These are phyloP conservation scores for Synergus laeviventris DNA, from an alignment of 2,888 invertebrate genomes.

Conservation along the genomic window DNA sequence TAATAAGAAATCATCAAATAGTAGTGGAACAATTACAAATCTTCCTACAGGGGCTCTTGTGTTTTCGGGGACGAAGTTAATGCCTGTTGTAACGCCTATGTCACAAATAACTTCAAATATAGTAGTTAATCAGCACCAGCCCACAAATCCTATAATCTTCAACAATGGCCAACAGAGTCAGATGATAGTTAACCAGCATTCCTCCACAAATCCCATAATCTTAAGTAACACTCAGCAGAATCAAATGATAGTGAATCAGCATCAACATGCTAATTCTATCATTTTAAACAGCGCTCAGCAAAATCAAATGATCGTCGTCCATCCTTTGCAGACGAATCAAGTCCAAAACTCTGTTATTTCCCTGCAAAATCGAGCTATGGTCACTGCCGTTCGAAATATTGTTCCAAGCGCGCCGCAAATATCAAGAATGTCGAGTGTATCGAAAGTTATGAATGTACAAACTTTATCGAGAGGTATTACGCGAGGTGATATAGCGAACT, in stretches of 20 bases:
- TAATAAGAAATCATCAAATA: conserved; percentile 51
- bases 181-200: conserved; percentile 72
- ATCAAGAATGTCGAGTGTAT: conserved; percentile 54
- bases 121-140: conserved; percentile 69
- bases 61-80: conserved; percentile 70
- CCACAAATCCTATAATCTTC: conserved; percentile 68
- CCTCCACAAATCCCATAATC: conserved; percentile 66
- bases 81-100: conserved; percentile 72
- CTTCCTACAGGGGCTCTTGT: conserved; percentile 70
- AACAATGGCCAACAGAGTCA: conserved; percentile 67
- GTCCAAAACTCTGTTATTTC: conserved; percentile 68
- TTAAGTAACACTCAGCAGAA: conserved; percentile 69
- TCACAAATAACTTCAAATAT: conserved; percentile 68
- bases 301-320: conserved; percentile 74
- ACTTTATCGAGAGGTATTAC: conserved; percentile 8
- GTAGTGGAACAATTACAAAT: conserved; percentile 57
- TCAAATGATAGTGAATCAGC: conserved; percentile 74
- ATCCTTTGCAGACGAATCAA: conserved; percentile 66
- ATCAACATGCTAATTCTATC: conserved; percentile 67
- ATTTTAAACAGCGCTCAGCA: conserved; percentile 70
- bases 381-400: conserved; percentile 62
- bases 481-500: conserved; percentile 59
- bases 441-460: conserved; percentile 64
- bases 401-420: conserved; percentile 18
- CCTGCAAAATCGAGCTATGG: conserved; percentile 66